A percentile compares a stretch with the other conserved stretches of the same genome.
Evolutionary conservation across 2,888 invertebrate species (phyloP).

Genomic region (Ichneumoninae sp.): DNA sequence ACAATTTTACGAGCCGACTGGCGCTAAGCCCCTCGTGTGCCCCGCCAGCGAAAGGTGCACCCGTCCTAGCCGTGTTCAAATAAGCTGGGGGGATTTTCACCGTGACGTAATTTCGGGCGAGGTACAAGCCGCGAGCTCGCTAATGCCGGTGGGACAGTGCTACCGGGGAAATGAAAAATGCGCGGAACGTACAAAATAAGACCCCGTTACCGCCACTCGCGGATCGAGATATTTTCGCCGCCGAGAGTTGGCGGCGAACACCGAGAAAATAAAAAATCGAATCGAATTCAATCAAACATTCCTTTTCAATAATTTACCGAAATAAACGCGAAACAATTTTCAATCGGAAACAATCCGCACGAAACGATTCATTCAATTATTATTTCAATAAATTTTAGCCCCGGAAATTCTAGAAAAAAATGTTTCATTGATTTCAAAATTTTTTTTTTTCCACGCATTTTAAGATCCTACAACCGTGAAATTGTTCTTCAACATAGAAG

Average conservation of each 20-base stretch:
- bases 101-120: conserved; percentile 67
- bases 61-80: conserved; percentile 65
- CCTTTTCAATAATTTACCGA: no score
- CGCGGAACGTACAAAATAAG: conserved; percentile 39
- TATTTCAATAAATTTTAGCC: no score
- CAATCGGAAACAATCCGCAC: no score
- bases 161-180: conserved; percentile 52
- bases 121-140: conserved; percentile 43
- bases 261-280: not conserved
- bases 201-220: not conserved
- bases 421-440: no score
- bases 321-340: no score
- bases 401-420: no score
- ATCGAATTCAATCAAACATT: not conserved
- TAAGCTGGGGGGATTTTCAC: conserved; percentile 68
- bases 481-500: no score
- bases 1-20: conserved; percentile 66
- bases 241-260: not conserved
- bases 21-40: conserved; percentile 62
- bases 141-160: conserved; percentile 23
- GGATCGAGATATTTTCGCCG: not conserved
- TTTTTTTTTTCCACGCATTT: no score
- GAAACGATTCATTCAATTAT: no score
- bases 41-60: conserved; percentile 15
- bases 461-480: no score